Percentiles rank a stretch among this genome's conserved stretches.
Conservation (phyloP, 2,888 invertebrate genomes). For the Alviniconcha strummeri region DNA sequence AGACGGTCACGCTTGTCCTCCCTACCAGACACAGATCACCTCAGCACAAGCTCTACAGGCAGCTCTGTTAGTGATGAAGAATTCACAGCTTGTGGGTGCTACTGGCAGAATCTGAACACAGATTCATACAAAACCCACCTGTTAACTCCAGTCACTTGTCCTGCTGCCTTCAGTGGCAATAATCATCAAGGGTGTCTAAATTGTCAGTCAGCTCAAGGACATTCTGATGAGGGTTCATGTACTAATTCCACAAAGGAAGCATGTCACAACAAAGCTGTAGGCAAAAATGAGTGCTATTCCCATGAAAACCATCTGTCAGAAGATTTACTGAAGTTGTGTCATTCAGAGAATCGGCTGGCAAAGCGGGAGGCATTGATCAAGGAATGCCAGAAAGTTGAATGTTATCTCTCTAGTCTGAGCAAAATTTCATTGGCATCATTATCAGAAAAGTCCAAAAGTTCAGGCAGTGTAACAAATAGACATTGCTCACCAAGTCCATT, state of each 20-base stretch:
- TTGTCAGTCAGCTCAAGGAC: no score
- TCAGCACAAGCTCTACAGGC: conserved; percentile 50
- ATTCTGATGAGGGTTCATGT: no score
- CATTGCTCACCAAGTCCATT: background rate
- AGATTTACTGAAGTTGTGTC: background rate
- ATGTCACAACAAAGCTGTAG: no score
- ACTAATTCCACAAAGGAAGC: no score
- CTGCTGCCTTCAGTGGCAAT: background rate
- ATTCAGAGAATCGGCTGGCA: background rate
- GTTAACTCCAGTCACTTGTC: background rate
- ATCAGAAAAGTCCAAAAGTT: background rate
- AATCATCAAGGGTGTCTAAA: no score
- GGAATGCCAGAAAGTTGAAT: conserved; percentile 17
- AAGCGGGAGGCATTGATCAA: conserved; percentile 3
- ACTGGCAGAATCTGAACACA: background rate
- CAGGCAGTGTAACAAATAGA: background rate
- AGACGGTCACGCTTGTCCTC: background rate
- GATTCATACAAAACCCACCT: background rate
- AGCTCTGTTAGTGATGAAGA: conserved; percentile 61
- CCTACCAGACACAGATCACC: conserved; percentile 44
- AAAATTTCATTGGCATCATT: background rate
- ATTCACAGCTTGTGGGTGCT: conserved; percentile 23
- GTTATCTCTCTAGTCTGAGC: conserved; percentile 5
- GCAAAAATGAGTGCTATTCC: no score
- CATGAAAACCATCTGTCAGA: background rate